Evolutionary conservation across 2,888 invertebrate genomes (phyloP), one percentile per base, ranked within the genome.

Genomic region (Orchesellides sinensis): DNA sequence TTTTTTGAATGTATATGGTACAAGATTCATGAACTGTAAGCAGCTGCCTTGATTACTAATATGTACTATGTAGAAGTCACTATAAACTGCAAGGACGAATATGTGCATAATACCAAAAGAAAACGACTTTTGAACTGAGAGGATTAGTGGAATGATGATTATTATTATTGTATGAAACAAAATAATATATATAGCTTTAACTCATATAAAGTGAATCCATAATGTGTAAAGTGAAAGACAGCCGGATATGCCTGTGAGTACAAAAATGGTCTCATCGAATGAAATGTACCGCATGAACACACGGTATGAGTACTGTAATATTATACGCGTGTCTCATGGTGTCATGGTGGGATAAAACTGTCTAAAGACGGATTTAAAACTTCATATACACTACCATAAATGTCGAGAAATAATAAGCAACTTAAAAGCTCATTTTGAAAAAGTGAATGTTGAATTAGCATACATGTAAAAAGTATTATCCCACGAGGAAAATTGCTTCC

Each of bases 81-180:
- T 12, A 35, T 35, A 35, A 35, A 35, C 12, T 5, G 5, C 35
- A 12, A 35, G 12, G 35, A 35, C 35, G 12, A 35, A 35, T 8
- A 47, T 47, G 47, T 47, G 17, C 35, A 47, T 47, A 17, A 14
- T 17, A 14, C 40, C 2, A 40, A n/a, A 40, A 56, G 10, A 14
- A 25, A 17, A 3, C 23, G 5, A 56, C 12, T 14, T 54, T 19
- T 14, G 54, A 27, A 12, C 10, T 14, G 27, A 17, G 23, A 56
- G 23, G 56, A 56, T 56, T 23, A 56, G 6, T 4, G n/a, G 14
- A 19, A 56, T 56, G 56, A 49, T n/a, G n/a, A 27, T 27, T 56
- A 56, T 56, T 56, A 56, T 56, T 23, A 56, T 49, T 56, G 27
- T 56, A 14, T n/a, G 40, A 40, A 40, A n/a, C n/a, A n/a, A n/a